These are phyloP conservation scores for Chroicocephalus ridibundus DNA, from an alignment of 2,113 vertebrate genomes.

Conservation along the genomic window DNA sequence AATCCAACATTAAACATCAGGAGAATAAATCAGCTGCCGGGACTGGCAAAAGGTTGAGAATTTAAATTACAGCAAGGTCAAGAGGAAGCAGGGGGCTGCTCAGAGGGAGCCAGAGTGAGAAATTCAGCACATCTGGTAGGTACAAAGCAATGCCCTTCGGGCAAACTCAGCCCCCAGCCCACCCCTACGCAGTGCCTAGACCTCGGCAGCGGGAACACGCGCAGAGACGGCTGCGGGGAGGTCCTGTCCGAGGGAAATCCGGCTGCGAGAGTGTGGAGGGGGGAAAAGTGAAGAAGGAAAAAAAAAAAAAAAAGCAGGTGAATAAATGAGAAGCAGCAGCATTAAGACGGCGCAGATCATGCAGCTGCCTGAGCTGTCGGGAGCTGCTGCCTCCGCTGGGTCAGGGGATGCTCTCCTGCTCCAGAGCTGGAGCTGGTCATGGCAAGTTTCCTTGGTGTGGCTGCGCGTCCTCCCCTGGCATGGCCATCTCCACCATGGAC, in stretches of 20 bases:
- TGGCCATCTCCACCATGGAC: fast-evolving
- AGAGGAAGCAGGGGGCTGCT: slow-evolving; percentile 56
- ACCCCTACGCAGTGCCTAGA: not conserved
- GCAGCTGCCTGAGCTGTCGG: not conserved
- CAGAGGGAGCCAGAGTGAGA: slow-evolving; percentile 39
- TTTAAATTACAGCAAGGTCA: slow-evolving; percentile 56
- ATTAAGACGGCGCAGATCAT: not conserved
- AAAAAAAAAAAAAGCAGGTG: not conserved
- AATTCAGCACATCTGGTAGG: slow-evolving; percentile 60
- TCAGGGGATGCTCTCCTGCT: not conserved
- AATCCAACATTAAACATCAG: slow-evolving; percentile 29
- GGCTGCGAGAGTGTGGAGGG: not conserved
- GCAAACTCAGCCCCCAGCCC: slow-evolving; percentile 33
- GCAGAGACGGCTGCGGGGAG: fast-evolving
- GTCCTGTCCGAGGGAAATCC: not conserved
- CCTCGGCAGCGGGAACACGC: not conserved
- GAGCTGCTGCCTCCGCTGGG: not conserved
- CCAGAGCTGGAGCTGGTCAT: not conserved
- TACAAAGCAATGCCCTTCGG: slow-evolving; percentile 46
- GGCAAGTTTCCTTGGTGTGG: not conserved
- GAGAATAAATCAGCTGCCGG: slow-evolving; percentile 54
- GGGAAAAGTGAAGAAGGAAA: too few species aligned
- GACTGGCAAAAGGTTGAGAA: slow-evolving; percentile 50
- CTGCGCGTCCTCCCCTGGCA: not conserved
- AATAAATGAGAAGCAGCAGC: slow-evolving; percentile 31